Percentiles rank a stretch among this genome's conserved stretches.
Conservation (phyloP, 2,113 vertebrate species). For the Peucedramus taeniatus region DNA sequence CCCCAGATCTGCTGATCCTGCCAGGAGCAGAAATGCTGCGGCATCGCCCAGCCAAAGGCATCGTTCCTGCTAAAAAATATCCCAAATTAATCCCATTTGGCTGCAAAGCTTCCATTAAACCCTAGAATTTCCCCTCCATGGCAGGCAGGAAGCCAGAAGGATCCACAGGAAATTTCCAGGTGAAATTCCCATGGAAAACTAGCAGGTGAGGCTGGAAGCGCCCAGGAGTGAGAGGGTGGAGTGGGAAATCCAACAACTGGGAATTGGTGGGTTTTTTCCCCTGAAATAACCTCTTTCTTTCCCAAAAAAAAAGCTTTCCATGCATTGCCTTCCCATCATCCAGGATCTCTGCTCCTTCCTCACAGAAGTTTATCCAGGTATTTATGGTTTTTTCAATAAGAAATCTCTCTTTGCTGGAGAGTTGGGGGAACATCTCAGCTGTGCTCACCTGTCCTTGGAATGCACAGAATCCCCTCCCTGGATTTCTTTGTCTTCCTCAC, state of each 20-base stretch:
- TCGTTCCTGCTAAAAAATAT: neutral
- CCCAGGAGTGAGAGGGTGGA: accelerated
- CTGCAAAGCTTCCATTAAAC: neutral
- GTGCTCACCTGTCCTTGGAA: neutral
- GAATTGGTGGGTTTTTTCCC: neutral
- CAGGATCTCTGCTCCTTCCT: neutral
- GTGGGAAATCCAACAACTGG: neutral
- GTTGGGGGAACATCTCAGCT: neutral
- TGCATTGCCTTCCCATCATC: neutral
- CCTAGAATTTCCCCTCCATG: neutral
- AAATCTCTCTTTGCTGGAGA: neutral
- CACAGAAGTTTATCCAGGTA: neutral
- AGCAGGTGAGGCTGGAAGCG: neutral
- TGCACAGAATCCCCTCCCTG: neutral
- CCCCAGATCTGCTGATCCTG: neutral
- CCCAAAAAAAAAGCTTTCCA: accelerated
- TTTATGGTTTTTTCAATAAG: neutral
- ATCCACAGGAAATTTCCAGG: neutral
- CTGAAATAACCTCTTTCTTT: neutral
- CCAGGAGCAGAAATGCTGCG: neutral
- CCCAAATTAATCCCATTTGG: neutral
- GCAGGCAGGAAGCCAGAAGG: neutral
- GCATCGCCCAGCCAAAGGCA: neutral
- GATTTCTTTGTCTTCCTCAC: neutral
- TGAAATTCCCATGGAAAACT: neutral